Base-by-base conservation (phyloP, 2,797 vertebrate genomes). In the Allobates femoralis region DNA sequence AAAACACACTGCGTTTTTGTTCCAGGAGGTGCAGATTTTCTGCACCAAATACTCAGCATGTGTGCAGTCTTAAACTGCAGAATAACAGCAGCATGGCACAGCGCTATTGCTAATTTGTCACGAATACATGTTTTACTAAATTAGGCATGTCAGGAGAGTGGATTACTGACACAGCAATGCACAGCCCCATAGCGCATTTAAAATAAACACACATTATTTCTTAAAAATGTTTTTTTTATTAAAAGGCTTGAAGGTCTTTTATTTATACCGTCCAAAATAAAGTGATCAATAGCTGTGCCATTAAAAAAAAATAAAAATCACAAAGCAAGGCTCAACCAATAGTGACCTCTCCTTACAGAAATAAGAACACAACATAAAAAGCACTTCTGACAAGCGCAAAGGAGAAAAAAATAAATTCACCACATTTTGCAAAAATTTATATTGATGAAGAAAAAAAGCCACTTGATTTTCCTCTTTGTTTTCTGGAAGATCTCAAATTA, bases 401-500 rank as follows among this genome's bases (percentile, higher is more conserved):
- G 0, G 37, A 16, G 2, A 50, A 50, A 51, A 23, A 69, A 66
- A n/a, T n/a, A n/a, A 34, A 23, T 11, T 15, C 28, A 62, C 51
- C 15, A n/a, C 30, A 21, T 79, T 34, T 18, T 56, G 60, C 50
- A 46, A 69, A 58, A 55, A 5, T 1, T 67, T 19, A 78, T 66
- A 55, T 37, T 67, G 15, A 37, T 67, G 8, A 85, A 77, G 19
- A 26, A 23, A 78, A 78, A 41, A 55, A 56, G 53, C 53, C 32
- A 81, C 28, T 81, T 51, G 18, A 55, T 28, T 58, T 83, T 92
- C 19, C 83, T 90, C 69, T 79, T 81, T 91, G 14, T 80, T 90
- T 71, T 90, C 89, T 62, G 89, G 90, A 92, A 94, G 91, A 91
- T 90, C 89, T 90, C 89, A 91, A 90, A 89, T 91, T 91, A 90